phyloP scores from a whole-genome alignment of 2,113 vertebrate species.

The Acanthochromis polyacanthus region DNA sequence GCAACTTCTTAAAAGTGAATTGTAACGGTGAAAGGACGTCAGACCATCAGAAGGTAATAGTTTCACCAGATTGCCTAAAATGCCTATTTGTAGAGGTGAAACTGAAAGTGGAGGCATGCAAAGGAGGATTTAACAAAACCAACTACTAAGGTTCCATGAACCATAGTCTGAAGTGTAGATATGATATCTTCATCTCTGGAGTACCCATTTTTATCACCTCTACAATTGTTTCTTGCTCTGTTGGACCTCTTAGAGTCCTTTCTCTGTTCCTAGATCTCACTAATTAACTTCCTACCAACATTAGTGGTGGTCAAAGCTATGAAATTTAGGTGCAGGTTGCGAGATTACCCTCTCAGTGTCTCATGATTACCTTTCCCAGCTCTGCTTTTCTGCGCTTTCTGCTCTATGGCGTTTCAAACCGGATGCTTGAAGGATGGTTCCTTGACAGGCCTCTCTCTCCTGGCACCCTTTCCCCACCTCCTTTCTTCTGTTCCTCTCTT shows the following conservation, averaged over 20 bases:
- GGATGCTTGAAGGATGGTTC: slow-evolving; percentile 45
- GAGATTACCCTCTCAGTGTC: not conserved
- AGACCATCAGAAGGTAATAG: no score
- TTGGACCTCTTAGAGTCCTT: no score
- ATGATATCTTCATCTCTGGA: no score
- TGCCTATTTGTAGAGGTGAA: not conserved
- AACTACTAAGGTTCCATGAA: not conserved
- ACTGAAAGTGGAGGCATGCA: not conserved
- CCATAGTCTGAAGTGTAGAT: not conserved
- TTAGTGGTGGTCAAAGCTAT: not conserved
- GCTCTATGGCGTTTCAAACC: not conserved
- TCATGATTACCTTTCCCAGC: slow-evolving; percentile 13
- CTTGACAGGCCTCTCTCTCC: slow-evolving; percentile 58
- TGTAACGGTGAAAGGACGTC: no score
- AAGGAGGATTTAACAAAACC: not conserved
- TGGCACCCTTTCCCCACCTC: slow-evolving; percentile 57
- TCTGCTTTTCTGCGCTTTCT: slow-evolving; percentile 8
- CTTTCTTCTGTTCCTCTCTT: slow-evolving; percentile 61
- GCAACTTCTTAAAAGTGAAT: no score
- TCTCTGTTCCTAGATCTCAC: no score
- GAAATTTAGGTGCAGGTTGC: not conserved
- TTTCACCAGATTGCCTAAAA: no score
- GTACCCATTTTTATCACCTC: no score
- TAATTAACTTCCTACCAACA: no score
- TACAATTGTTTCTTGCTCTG: no score